Evolutionary conservation across 2,113 vertebrate species (phyloP).

Genomic region (Cochlearius cochlearius): DNA sequence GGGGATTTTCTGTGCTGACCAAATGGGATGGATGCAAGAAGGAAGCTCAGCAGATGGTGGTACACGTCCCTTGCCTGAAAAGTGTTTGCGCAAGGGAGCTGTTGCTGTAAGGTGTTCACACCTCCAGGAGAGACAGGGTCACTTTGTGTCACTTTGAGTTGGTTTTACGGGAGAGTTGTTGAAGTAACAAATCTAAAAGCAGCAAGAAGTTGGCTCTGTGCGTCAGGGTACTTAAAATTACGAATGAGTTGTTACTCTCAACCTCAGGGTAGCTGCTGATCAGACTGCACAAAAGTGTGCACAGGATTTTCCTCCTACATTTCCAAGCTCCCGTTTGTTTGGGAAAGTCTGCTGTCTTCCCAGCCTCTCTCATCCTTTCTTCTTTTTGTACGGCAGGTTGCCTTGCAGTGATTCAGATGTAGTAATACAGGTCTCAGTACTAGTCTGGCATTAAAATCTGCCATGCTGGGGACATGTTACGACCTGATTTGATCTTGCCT

Average conservation of each 20-base stretch:
- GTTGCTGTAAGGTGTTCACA: background rate
- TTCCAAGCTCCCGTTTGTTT: background rate
- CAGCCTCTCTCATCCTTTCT: background rate
- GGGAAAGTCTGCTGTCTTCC: background rate
- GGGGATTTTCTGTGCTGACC: background rate
- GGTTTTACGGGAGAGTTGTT: background rate
- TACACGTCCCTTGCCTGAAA: background rate
- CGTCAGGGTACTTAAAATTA: background rate
- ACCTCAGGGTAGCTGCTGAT: background rate
- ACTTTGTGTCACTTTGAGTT: background rate
- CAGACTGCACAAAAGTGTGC: background rate
- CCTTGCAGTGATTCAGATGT: background rate
- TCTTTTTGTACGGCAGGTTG: background rate
- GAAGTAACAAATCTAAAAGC: background rate
- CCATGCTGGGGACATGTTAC: background rate
- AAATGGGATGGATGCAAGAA: background rate
- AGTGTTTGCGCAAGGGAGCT: background rate
- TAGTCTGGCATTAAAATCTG: slow-evolving; percentile 1
- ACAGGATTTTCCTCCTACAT: background rate
- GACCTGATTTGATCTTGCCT: slow-evolving; percentile 12
- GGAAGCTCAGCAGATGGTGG: background rate
- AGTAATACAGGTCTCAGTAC: background rate
- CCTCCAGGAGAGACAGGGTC: background rate
- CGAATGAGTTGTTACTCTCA: background rate
- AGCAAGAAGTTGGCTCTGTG: background rate